Base-by-base conservation (phyloP, 2,113 vertebrate species). In the Gallinago jamesoni region DNA sequence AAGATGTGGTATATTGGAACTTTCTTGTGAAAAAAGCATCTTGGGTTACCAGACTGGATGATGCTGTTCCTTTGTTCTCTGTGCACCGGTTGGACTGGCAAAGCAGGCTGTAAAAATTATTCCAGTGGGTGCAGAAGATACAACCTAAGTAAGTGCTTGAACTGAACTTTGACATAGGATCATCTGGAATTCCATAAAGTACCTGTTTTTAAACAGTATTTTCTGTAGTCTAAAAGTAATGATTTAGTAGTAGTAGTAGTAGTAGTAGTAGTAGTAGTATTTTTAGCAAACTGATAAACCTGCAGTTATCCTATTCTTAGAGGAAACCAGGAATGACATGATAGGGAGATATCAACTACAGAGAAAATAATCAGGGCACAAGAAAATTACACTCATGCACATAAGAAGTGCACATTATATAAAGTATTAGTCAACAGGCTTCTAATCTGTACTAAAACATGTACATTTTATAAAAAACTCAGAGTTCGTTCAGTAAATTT, bases 341-440 rank as follows among this genome's bases (percentile, higher is more conserved):
- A 33, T 27, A 66, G 6, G 14, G 6, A 39, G 9, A 8, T 43
- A 33, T 12, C 4, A n/a, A 20, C 24, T 68, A 33, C 0, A 1
- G 7, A 52, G 14, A 35, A 57, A 70, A 62, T 55, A 22, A 7
- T 56, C 22, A n/a, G 27, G 25, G 7, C 9, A 35, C 31, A 77
- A 72, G 30, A 72, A 76, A 69, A 78, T 28, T 12, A 43, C 31
- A 72, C 28, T 66, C 62, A 68, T 10, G 27, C 12, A n/a, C 6
- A 13, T 28, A 56, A 6, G 17, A 84, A 39, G 6, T 24, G 47
- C 1, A 0, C 1, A 30, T 52, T 56, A 8, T n/a, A 27, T 23
- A 33, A 5, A 69, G 20, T 15, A 5, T 28, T 33, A 64, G 14
- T 55, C 24, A 86, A 81, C 6, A 24, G 12, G 3, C 5, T 87